phyloP scores from a whole-genome alignment of 1,140 invertebrate genomes.

The Colletes latitarsis region DNA sequence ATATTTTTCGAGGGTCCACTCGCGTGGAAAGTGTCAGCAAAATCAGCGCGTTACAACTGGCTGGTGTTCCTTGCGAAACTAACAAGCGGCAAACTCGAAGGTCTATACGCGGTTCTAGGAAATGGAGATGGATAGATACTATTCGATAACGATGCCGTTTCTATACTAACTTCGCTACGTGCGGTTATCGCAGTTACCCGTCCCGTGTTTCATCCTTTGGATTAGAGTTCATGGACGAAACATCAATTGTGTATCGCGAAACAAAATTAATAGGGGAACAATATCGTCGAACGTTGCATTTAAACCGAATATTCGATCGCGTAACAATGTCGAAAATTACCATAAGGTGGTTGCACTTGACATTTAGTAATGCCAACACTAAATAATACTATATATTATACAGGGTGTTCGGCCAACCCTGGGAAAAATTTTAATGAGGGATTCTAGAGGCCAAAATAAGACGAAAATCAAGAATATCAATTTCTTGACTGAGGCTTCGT shows the following conservation, averaged over 20 bases:
- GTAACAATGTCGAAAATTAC: no score
- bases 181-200: conserved; percentile 35
- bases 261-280: background rate
- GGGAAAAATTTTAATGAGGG: no score
- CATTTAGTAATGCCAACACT: no score
- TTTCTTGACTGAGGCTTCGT: no score
- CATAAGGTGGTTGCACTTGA: no score
- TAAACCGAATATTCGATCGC: background rate
- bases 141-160: conserved; percentile 49
- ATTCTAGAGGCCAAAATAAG: no score
- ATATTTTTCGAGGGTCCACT: no score
- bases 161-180: conserved; percentile 36
- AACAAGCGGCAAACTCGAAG: conserved; percentile 31
- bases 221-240: conserved; percentile 4
- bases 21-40: background rate
- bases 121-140: conserved; percentile 49
- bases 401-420: no score
- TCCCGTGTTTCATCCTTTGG: conserved; percentile 14
- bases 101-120: conserved; percentile 11
- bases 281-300: background rate
- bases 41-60: background rate
- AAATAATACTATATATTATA: no score
- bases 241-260: conserved; percentile 10
- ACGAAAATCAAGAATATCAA: no score
- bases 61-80: conserved; percentile 10